phyloP scores from a whole-genome alignment of 1,140 invertebrate species.

The Trialeurodes vaporariorum region DNA sequence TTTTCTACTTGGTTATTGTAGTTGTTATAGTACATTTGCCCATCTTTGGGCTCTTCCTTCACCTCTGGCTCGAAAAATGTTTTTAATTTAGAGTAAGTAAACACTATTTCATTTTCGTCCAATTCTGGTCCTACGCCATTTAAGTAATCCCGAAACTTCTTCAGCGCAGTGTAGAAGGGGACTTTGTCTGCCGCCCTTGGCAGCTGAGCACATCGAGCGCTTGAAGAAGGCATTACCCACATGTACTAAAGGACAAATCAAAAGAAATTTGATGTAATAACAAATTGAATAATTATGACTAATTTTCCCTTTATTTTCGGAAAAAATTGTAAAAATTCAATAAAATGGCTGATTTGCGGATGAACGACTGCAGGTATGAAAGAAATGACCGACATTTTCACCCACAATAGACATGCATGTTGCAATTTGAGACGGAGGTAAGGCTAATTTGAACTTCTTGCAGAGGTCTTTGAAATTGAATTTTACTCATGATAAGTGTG shows the following conservation, averaged over 20 bases:
- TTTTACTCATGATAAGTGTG: too few species aligned
- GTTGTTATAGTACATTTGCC: constrained; percentile 19
- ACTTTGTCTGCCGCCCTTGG: constrained; percentile 93
- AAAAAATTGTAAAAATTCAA: too few species aligned
- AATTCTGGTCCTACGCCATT: constrained; percentile 77
- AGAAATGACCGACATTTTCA: too few species aligned
- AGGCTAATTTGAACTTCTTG: too few species aligned
- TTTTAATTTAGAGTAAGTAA: constrained; percentile 63
- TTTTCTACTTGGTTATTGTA: constrained; percentile 12
- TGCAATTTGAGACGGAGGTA: too few species aligned
- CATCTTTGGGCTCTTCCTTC: constrained; percentile 31
- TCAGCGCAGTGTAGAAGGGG: constrained; percentile 88
- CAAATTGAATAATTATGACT: too few species aligned
- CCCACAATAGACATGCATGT: too few species aligned
- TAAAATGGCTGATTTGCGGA: too few species aligned
- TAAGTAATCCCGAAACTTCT: constrained; percentile 90
- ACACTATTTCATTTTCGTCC: constrained; percentile 84
- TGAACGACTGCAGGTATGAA: too few species aligned
- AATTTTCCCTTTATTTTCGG: too few species aligned
- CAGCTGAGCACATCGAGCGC: constrained; percentile 87
- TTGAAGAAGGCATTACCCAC: constrained; percentile 98
- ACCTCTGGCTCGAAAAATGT: constrained; percentile 28
- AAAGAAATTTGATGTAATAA: not conserved
- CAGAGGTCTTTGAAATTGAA: too few species aligned
- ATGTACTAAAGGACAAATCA: constrained; percentile 62